phyloP scores from a whole-genome alignment of 2,888 invertebrate species.

The Cephus runcator region DNA sequence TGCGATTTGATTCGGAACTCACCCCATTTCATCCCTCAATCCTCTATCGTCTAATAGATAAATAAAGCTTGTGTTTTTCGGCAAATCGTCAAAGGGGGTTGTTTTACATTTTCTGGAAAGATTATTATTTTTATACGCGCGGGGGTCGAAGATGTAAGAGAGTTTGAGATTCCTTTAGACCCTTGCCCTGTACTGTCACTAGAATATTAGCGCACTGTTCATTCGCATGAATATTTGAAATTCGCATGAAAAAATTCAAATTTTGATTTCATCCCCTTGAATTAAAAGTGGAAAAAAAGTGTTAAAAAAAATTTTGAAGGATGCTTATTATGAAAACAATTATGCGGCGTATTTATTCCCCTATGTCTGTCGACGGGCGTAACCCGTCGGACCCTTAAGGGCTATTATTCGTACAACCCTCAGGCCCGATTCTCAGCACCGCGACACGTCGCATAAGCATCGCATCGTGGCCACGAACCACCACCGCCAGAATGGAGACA shows the following conservation, averaged over 20 bases:
- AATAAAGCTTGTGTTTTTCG: conserved; percentile 57
- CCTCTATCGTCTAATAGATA: conserved; percentile 60
- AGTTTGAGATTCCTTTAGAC: too few relatives aligned
- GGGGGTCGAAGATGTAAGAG: too few relatives aligned
- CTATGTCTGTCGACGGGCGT: neutral
- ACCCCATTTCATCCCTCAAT: conserved; percentile 29
- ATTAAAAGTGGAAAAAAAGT: too few relatives aligned
- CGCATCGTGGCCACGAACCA: neutral
- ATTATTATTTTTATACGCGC: too few relatives aligned
- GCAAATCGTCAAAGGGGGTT: conserved; percentile 35
- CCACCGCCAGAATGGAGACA: conserved; percentile 41
- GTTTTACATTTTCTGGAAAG: too few relatives aligned
- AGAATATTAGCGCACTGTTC: too few relatives aligned
- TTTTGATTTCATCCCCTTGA: too few relatives aligned
- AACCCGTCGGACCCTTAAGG: neutral
- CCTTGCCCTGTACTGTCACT: too few relatives aligned
- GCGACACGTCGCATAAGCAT: conserved; percentile 15
- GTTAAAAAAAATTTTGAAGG: too few relatives aligned
- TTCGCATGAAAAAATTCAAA: too few relatives aligned
- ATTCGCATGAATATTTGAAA: too few relatives aligned
- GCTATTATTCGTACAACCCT: conserved; percentile 29
- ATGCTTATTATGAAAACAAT: neutral
- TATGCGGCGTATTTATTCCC: neutral
- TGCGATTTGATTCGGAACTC: conserved; percentile 34
- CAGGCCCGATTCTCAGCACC: conserved; percentile 34